Evolutionary conservation across 2,888 invertebrate species (phyloP), one percentile per base, ranked within the genome.

Genomic region (Perizoma flavofasciatum): DNA sequence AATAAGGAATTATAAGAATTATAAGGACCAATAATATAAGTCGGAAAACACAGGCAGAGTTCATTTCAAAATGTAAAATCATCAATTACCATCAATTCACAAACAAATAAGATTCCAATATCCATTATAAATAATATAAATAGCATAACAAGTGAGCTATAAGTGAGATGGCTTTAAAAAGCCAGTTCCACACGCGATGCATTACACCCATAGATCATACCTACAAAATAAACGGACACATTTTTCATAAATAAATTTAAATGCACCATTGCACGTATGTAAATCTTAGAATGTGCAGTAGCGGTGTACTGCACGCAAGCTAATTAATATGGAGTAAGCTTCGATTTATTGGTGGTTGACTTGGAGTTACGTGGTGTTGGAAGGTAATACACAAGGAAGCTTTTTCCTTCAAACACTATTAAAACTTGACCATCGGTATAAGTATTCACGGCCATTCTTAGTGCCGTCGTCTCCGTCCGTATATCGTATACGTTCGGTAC

Each of bases 291-390:
- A 63, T 62, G 46, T 79, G 80, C 86, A 77, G 87, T 85, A 87
- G 88, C 87, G 61, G 67, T 63, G 59, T 72, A 70, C 73, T 75
- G 78, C 88, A 88, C 87, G 88, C 88, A 70, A 88, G 72, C 84
- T 86, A 88, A 88, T 88, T 88, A 88, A 88, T 88, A 88, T 87
- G 85, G 86, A 86, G 85, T 83, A 81, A 73, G 71, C 74, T 69
- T 82, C 79, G 82, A 88, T 88, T 88, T 88, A 88, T 86, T 75
- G 79, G 68, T 78, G 69, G 70, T 68, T 68, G 70, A 73, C 63
- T 71, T 65, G 67, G 63, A 74, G 73, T 74, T 75, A 77, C 73
- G 70, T 70, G 74, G 61, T 72, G 74, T 58, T 62, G 49, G 65
- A 49, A 67, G 63, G 52, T 49, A n/a, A 40, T 39, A 62, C 49